Percentiles rank a stretch among this genome's conserved stretches.
Conservation (phyloP, 2,113 vertebrate genomes). For the Archocentrus centrarchus region DNA sequence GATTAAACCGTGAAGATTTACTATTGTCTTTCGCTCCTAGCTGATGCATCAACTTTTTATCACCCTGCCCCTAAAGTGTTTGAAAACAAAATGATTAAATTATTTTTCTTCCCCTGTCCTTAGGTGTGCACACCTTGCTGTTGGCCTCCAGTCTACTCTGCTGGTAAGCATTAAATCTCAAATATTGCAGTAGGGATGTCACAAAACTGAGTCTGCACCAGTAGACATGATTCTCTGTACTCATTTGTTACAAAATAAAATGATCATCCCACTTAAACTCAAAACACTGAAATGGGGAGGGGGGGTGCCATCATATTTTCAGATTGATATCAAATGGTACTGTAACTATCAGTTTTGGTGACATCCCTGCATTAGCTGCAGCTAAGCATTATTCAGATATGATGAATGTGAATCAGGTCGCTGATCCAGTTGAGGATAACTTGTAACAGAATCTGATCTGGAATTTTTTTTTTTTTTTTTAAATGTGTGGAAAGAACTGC, state of each 20-base stretch:
- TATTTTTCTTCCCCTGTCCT: neutral
- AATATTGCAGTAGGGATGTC: neutral
- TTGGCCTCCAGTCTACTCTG: accelerated
- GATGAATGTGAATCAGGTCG: conserved; percentile 86
- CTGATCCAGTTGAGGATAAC: conserved; percentile 82
- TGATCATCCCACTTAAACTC: no score
- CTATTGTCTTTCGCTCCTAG: conserved; percentile 81
- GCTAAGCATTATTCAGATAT: conserved; percentile 25
- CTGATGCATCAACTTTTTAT: conserved; percentile 57
- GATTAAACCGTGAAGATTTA: conserved; percentile 76
- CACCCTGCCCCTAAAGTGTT: accelerated
- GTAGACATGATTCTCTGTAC: accelerated
- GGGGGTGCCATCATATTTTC: neutral
- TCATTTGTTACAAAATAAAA: no score
- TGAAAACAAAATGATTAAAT: neutral
- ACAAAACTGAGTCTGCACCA: accelerated
- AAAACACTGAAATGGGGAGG: no score
- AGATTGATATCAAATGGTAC: neutral
- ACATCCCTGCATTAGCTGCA: neutral
- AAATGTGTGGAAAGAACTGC: accelerated
- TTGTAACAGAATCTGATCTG: conserved; percentile 65
- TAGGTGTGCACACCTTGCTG: neutral
- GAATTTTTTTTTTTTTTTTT: neutral
- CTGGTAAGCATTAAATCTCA: neutral
- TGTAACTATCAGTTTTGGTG: accelerated